A percentile compares a stretch with the other conserved stretches of the same genome.
Evolutionary conservation across 2,888 invertebrate species (phyloP).

Genomic region (Octonoba sinensis): DNA sequence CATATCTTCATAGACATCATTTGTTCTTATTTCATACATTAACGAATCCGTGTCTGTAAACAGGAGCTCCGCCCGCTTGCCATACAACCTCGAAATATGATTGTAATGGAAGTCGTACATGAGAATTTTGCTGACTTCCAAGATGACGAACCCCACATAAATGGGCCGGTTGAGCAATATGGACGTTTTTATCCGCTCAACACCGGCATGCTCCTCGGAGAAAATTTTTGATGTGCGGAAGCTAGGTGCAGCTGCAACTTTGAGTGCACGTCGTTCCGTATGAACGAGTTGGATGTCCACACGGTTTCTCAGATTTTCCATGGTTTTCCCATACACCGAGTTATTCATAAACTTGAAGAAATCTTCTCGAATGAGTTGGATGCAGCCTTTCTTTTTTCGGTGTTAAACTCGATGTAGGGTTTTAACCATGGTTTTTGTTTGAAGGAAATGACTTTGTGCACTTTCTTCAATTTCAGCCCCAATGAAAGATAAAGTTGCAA

Average conservation of each 20-base stretch:
- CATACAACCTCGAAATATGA: no score
- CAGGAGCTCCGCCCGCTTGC: no score
- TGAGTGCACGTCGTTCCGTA: constrained; percentile 27
- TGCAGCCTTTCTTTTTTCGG: constrained; percentile 67
- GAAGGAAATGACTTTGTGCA: constrained; percentile 67
- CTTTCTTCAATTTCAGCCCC: constrained; percentile 66
- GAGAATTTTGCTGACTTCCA: no score
- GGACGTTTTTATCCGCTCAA: no score
- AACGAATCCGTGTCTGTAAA: no score
- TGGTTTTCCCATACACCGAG: no score
- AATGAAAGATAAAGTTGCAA: constrained; percentile 3
- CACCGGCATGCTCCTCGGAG: no score
- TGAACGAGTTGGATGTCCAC: constrained; percentile 68
- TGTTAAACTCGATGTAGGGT: constrained; percentile 69
- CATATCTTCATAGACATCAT: no score
- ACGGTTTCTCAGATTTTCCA: constrained; percentile 71
- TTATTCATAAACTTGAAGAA: constrained; percentile 71
- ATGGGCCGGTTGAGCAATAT: no score
- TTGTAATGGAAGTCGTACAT: no score
- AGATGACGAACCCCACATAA: no score
- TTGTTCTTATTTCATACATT: no score
- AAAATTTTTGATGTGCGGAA: constrained; percentile 1
- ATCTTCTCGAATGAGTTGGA: constrained; percentile 70
- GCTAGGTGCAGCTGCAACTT: constrained; percentile 44
- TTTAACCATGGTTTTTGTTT: constrained; percentile 68